Evolutionary conservation across 2,113 vertebrate species (phyloP).

Genomic region (Danio rerio): DNA sequence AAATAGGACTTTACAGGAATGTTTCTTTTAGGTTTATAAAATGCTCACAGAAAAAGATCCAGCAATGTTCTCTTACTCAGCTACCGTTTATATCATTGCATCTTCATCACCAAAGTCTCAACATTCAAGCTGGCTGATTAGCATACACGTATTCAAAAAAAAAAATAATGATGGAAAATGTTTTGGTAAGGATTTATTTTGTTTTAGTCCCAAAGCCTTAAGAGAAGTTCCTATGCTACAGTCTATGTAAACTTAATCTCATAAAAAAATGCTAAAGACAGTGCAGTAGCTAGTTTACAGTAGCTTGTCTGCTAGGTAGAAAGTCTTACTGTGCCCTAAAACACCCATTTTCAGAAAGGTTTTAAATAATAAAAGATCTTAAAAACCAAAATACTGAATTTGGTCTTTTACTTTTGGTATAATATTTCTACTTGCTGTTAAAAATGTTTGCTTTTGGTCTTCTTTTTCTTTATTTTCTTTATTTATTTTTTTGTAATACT

Average conservation of each 20-base stretch:
- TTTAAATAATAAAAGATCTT: not conserved
- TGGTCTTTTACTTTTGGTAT: not conserved
- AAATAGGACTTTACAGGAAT: conserved; percentile 46
- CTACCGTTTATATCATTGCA: not conserved
- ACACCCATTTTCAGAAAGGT: not conserved
- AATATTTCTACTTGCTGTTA: not conserved
- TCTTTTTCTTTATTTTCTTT: too few species aligned
- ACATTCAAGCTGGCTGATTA: not conserved
- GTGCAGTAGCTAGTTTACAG: conserved; percentile 3
- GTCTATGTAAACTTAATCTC: not conserved
- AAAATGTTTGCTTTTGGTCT: not conserved
- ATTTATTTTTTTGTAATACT: not conserved
- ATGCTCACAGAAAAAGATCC: conserved; percentile 1
- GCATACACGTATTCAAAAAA: not conserved
- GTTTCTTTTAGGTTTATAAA: conserved; percentile 8
- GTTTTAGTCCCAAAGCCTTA: not conserved
- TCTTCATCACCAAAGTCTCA: not conserved
- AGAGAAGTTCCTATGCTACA: not conserved
- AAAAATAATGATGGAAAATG: not conserved
- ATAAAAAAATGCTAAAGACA: not conserved
- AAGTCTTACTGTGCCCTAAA: not conserved
- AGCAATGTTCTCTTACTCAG: not conserved
- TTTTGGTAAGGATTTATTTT: not conserved
- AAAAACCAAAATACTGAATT: conserved; percentile 19
- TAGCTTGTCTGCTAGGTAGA: not conserved